These are phyloP conservation scores for Drosophila rellima DNA, from an alignment of 2,888 invertebrate genomes.

Conservation along the genomic window DNA sequence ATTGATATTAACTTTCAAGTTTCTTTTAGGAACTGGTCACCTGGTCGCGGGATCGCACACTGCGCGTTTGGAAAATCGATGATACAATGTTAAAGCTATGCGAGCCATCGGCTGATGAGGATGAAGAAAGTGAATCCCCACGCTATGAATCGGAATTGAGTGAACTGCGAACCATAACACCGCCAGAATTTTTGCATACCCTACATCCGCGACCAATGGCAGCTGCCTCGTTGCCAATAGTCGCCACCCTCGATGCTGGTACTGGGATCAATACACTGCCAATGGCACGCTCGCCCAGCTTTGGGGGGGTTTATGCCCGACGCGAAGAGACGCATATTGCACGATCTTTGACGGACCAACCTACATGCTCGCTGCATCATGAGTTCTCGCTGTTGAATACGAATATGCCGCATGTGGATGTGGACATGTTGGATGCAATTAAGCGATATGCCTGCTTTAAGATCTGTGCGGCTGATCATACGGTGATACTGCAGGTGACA, in stretches of 20 bases:
- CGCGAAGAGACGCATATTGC: conserved; percentile 83
- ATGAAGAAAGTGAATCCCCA: conserved; percentile 55
- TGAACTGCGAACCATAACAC: conserved; percentile 61
- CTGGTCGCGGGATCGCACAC: conserved; percentile 97
- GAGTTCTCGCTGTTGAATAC: conserved; percentile 92
- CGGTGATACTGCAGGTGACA: conserved; percentile 87
- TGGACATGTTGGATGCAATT: conserved; percentile 86
- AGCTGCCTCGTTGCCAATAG: conserved; percentile 71
- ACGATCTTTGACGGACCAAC: conserved; percentile 83
- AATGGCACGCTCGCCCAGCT: conserved; percentile 86
- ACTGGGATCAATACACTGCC: conserved; percentile 55
- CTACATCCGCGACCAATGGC: conserved; percentile 75
- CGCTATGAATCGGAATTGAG: conserved; percentile 82
- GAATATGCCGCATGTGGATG: conserved; percentile 90
- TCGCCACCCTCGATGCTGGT: conserved; percentile 50
- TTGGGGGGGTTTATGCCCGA: conserved; percentile 59
- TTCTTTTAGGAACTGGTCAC: conserved; percentile 91
- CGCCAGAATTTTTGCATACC: conserved; percentile 69
- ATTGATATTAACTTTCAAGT: background rate
- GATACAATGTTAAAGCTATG: conserved; percentile 93
- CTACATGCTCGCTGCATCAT: conserved; percentile 88
- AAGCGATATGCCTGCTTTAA: conserved; percentile 87
- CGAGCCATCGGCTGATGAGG: conserved; percentile 82
- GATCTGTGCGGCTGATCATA: conserved; percentile 83
- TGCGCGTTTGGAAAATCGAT: conserved; percentile 96